phyloP scores from a whole-genome alignment of 2,113 vertebrate genomes.

The Gracilinanus agilis region DNA sequence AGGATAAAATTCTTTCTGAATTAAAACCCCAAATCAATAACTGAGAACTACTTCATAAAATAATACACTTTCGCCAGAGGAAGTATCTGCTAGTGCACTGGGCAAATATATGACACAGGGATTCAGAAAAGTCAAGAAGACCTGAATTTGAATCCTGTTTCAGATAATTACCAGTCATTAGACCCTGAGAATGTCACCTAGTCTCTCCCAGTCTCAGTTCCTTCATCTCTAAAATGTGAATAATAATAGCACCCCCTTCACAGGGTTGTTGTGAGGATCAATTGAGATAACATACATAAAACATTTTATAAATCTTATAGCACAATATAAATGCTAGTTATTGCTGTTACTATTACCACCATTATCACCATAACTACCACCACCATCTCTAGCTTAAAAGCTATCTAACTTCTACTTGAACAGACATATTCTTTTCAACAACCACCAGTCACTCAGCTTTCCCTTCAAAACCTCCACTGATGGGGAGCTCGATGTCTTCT shows the following conservation, averaged over 20 bases:
- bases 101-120: not conserved
- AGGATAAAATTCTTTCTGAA: not conserved
- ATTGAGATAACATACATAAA: not conserved
- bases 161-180: not conserved
- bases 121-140: not conserved
- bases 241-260: not conserved
- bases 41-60: not conserved
- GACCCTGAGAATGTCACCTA: not conserved
- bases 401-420: not conserved
- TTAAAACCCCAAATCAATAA: slow-evolving; percentile 11
- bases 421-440: not conserved
- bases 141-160: not conserved
- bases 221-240: not conserved
- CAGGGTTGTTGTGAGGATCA: not conserved
- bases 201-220: too few relatives aligned
- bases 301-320: not conserved
- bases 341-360: not conserved
- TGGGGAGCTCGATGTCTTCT: not conserved
- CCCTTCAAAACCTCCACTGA: not conserved
- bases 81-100: not conserved
- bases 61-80: not conserved
- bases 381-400: not conserved
- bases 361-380: not conserved
- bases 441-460: not conserved
- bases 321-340: not conserved